phyloP scores from a whole-genome alignment of 2,113 vertebrate genomes.

The Oreochromis niloticus region DNA sequence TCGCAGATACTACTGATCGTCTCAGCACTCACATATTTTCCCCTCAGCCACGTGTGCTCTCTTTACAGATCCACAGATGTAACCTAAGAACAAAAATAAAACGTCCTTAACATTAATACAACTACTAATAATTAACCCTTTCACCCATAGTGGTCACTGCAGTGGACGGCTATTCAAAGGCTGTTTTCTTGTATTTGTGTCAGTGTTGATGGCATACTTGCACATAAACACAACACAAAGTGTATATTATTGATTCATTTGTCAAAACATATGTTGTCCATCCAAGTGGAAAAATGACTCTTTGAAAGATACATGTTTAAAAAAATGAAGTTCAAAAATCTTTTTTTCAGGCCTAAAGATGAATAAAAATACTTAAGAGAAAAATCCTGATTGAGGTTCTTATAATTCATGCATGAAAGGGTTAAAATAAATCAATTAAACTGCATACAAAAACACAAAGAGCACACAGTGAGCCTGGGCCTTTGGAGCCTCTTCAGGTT shows the following conservation, averaged over 20 bases:
- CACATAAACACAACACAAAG: not conserved
- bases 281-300: not conserved
- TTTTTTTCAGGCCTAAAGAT: not conserved
- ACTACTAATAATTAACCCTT: not conserved
- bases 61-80: rapidly evolving
- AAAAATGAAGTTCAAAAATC: not conserved
- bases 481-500: rapidly evolving
- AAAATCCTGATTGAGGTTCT: not conserved
- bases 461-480: not conserved
- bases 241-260: not conserved
- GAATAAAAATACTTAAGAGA: not conserved
- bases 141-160: not conserved
- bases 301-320: not conserved
- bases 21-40: rapidly evolving
- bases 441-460: not conserved
- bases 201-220: not conserved
- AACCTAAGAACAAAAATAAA: rapidly evolving
- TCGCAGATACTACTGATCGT: rapidly evolving
- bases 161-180: not conserved
- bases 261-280: not conserved
- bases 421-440: rapidly evolving
- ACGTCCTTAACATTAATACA: not conserved
- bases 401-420: rapidly evolving
- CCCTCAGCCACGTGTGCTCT: not conserved
- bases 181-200: not conserved